phyloP scores from a whole-genome alignment of 2,888 invertebrate genomes.

The Melanotus villosus region DNA sequence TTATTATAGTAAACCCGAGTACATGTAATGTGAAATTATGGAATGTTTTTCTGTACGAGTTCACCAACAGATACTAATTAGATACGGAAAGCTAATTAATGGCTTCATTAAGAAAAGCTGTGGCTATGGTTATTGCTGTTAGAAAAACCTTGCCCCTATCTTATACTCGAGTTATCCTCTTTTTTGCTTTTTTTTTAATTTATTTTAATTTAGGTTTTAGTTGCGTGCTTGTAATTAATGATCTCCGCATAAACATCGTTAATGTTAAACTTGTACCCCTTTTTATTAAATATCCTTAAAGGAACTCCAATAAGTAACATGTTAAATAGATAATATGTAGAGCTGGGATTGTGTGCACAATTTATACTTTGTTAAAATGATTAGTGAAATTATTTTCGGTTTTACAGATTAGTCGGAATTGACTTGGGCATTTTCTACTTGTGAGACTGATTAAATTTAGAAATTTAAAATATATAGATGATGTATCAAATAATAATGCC shows the following conservation, averaged over 20 bases:
- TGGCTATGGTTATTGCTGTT: slow-evolving; percentile 22
- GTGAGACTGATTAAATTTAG: too few relatives aligned
- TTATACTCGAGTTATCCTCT: too few relatives aligned
- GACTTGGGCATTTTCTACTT: too few relatives aligned
- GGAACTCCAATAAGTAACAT: too few relatives aligned
- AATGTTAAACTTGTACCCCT: background rate
- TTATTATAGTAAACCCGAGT: slow-evolving; percentile 9
- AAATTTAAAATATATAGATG: too few relatives aligned
- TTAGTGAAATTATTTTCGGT: too few relatives aligned
- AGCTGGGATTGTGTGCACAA: too few relatives aligned
- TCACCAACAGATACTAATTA: slow-evolving; percentile 49
- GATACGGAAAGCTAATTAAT: slow-evolving; percentile 50
- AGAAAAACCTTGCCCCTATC: background rate
- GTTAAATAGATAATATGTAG: too few relatives aligned
- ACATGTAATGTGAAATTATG: slow-evolving; percentile 30
- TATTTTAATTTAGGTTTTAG: background rate
- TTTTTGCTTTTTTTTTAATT: background rate
- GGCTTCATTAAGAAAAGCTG: slow-evolving; percentile 46
- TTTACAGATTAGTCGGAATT: too few relatives aligned
- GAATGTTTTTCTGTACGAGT: slow-evolving; percentile 43
- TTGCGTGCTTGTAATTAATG: background rate
- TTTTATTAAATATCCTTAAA: too few relatives aligned
- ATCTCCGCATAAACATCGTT: background rate
- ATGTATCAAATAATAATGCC: too few relatives aligned
- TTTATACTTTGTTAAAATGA: too few relatives aligned